Evolutionary conservation across 2,113 vertebrate genomes (phyloP).

Genomic region (Rhabdomys dilectus): DNA sequence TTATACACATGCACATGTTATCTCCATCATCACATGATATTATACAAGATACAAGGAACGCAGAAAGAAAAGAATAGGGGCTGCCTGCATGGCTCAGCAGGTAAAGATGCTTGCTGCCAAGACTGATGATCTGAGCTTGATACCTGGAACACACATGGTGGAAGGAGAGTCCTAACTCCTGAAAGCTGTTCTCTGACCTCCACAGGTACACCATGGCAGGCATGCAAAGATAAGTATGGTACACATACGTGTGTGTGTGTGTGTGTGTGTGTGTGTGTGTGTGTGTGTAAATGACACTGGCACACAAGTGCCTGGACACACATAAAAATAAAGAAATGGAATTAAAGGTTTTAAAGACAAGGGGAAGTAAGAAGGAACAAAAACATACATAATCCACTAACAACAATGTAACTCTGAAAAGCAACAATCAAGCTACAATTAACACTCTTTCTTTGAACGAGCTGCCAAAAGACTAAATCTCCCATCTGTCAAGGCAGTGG

Average conservation of each 20-base stretch:
- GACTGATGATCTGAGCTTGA: not conserved
- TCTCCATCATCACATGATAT: not conserved
- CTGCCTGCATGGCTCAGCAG: not conserved
- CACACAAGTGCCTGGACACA: not conserved
- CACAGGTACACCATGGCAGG: not conserved
- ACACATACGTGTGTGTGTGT: not conserved
- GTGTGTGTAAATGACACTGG: no score
- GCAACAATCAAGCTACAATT: not conserved
- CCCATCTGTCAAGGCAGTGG: not conserved
- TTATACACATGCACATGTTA: not conserved
- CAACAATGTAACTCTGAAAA: not conserved
- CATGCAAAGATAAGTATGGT: not conserved
- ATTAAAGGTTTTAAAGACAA: not conserved
- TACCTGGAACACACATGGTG: not conserved
- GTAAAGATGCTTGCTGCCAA: not conserved
- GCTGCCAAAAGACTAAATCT: not conserved
- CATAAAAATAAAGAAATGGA: not conserved
- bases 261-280: no score
- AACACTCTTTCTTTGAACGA: not conserved
- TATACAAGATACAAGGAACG: not conserved
- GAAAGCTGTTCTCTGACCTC: not conserved
- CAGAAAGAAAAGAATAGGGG: not conserved
- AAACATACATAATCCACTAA: not conserved
- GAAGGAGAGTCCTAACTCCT: not conserved
- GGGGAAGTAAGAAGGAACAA: not conserved